Evolutionary conservation across 2,113 vertebrate genomes (phyloP), one percentile per base, ranked within the genome.

Genomic region (Trichomycterus rosablanca): DNA sequence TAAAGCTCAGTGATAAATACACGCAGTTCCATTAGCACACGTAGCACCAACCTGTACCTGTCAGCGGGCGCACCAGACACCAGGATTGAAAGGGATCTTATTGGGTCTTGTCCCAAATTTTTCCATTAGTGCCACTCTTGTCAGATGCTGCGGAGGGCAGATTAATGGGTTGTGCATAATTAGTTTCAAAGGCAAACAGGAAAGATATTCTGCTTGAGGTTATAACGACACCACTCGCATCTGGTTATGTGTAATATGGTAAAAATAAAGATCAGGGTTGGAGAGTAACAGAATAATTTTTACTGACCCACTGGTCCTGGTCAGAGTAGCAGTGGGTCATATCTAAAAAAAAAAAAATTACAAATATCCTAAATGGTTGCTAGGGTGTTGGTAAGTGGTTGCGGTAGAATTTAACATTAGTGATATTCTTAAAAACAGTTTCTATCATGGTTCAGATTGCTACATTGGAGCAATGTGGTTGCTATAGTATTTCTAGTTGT

Each of bases 71-170:
- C n/a, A n/a, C 48, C 30, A 12, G n/a, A 24, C 12, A 19, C 7
- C 55, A 35, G 28, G 19, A 24, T 24, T 37, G 28, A 52, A 22
- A 54, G 54, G 49, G 22, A 8, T n/a, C 8, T 24, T 15, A 32
- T 4, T 34, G 48, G 59, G 49, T 34, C 18, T 8, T 28, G 35
- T 51, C 49, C 60, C 50, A 44, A 53, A 43, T 23, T 30, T 49
- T 30, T 54, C 50, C 26, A 63, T 63, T 63, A 63, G 37, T 34
- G 50, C 28, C 49, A n/a, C n/a, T n/a, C n/a, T n/a, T 18, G 39
- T 34, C 10, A 35, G 61, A 24, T 44, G 48, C n/a, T 15, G 49
- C 20, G 44, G 14, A 9, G n/a, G 24, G 14, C 28, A 20, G 24
- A 40, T 18, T 43, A 43, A 32, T 44, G 28, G 52, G 61, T 45